These are phyloP conservation scores for Halocynthia roretzi DNA, from an alignment of 23 tunicate species.

Conservation along the genomic window DNA sequence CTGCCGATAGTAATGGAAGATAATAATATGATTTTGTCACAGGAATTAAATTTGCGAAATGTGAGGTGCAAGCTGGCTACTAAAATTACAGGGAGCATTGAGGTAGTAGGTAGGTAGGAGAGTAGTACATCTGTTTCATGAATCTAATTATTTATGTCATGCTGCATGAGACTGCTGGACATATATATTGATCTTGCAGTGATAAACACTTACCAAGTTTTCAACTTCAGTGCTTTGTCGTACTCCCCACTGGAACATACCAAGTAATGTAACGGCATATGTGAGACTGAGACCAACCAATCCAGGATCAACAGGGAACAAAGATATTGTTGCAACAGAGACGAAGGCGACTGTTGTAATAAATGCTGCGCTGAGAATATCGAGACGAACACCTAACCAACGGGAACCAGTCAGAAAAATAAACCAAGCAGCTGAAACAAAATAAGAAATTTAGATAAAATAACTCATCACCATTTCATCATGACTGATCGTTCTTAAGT, in stretches of 20 bases:
- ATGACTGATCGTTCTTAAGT: no score
- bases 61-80: no score
- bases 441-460: no score
- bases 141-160: no score
- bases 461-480: no score
- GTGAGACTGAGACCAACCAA: constrained; percentile 75
- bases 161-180: no score
- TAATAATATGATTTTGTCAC: no score
- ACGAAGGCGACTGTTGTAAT: constrained; percentile 49
- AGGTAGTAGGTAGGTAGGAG: no score
- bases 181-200: no score
- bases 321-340: constrained; percentile 6
- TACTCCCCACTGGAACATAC: constrained; percentile 93
- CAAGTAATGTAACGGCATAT: constrained; percentile 42
- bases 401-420: constrained; percentile 41
- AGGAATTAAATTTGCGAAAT: background rate
- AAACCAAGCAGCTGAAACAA: constrained; percentile 71
- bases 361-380: constrained; percentile 44
- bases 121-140: no score
- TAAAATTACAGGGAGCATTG: no score
- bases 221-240: constrained; percentile 89
- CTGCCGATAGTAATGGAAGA: no score
- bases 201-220: constrained; percentile 69
- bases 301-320: constrained; percentile 24
- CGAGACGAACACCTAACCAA: constrained; percentile 81